These are phyloP conservation scores for Anoplolepis gracilipes DNA, from an alignment of 1,140 invertebrate genomes.

Conservation along the genomic window DNA sequence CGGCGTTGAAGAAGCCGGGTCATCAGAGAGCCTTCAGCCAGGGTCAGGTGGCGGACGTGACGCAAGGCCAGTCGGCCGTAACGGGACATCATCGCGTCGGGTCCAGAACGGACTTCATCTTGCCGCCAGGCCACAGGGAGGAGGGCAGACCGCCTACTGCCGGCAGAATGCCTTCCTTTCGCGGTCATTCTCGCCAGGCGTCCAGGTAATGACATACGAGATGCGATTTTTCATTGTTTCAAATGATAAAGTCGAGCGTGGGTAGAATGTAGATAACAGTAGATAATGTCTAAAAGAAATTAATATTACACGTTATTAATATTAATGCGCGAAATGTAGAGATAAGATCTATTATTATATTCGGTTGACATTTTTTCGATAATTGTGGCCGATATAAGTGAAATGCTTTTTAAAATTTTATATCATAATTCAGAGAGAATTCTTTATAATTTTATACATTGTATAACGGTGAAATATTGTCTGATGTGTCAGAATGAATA, in stretches of 20 bases:
- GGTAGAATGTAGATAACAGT: not conserved
- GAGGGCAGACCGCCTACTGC: conserved; percentile 84
- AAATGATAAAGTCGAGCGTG: conserved; percentile 1
- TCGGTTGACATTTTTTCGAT: not conserved
- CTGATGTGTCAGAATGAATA: too few relatives aligned
- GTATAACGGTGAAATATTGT: not conserved
- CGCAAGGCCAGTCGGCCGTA: conserved; percentile 82
- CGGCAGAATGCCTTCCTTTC: conserved; percentile 83
- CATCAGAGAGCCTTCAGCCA: conserved; percentile 95
- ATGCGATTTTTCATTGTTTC: not conserved
- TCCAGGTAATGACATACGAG: conserved; percentile 80
- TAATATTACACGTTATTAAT: not conserved
- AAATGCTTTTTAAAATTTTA: not conserved
- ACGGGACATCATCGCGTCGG: conserved; percentile 92
- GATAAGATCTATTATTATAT: not conserved
- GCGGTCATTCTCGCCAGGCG: conserved; percentile 87
- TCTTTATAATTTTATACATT: not conserved
- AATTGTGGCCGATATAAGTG: not conserved
- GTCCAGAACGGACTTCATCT: conserved; percentile 94
- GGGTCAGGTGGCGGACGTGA: conserved; percentile 91
- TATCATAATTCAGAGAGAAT: not conserved
- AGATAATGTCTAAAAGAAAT: not conserved
- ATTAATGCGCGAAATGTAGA: not conserved
- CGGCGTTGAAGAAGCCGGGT: conserved; percentile 90
- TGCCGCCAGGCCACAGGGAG: conserved; percentile 91